Base-by-base conservation (phyloP, 92 coral and sea anemone genomes). In the Siderastrea siderea region DNA sequence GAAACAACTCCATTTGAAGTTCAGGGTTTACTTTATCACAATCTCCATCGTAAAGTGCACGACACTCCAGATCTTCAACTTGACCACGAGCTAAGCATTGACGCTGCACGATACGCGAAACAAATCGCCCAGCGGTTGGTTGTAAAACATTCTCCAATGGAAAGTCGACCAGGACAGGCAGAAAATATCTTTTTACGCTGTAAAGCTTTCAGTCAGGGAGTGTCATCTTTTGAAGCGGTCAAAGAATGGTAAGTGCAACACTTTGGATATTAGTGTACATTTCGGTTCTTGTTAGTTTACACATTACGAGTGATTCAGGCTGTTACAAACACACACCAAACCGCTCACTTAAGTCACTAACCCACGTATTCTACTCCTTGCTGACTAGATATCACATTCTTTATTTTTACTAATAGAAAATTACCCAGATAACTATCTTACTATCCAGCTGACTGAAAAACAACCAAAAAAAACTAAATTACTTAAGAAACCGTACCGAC, bases 121-220 rank as follows among this genome's bases (percentile, higher is more conserved):
- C n/a, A 58, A 61, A 74, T 92, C 1, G 95, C 93, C 8, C 54
- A 80, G 46, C 68, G 54, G n/a, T 80, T 89, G 73, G 65, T 75
- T 4, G 67, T 93, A 15, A 85, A 74, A 58, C 99, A 96, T 47
- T 78, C 99, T 6, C 82, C 84, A 0, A 8, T 47, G 10, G 45
- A 78, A 52, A 87, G 87, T 57, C 77, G 96, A 51, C 88, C 87
- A 59, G 89, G 82, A 54, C 93, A 96, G 61, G 92, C 93, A 57
- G 99, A 96, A 70, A 96, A 93, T 71, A 89, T 96, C 49, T 94
- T 92, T 38, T 83, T 88, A n/a, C 97, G 98, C 49, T 96, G 99
- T 58, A 93, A 88, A 50, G 89, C 87, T 74, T 81, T 90, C 80
- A 92, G 95, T 4, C 84, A 93, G 17, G 98, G 98, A 58, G 86